Base-by-base conservation (phyloP, 2,797 vertebrate species). In the Acomys russatus region DNA sequence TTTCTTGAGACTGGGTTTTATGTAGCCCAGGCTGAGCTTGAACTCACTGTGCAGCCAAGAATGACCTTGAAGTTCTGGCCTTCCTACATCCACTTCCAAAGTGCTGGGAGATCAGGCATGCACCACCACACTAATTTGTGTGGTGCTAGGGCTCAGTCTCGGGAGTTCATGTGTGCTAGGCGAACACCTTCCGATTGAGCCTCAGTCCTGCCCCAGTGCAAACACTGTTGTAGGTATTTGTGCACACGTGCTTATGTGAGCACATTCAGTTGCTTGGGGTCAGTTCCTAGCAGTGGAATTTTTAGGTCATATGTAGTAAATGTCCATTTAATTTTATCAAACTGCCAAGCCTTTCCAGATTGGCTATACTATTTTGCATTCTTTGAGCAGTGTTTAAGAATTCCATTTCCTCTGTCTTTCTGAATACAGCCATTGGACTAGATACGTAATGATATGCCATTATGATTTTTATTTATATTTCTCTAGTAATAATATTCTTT, bases 401-500 rank as follows among this genome's bases (percentile, higher is more conserved):
- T 74, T 80, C 56, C 15, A 33, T 91, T 56, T 94, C 33, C 85
- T 59, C 38, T 66, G 63, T 85, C 30, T 90, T 90, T 82, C 73
- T 61, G 80, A 70, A 70, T 78, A 51, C 79, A 64, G 64, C 54
- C 12, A n/a, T 63, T 33, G 44, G 44, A 79, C 33, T 73, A 22
- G 20, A 44, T 56, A 30, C 68, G 12, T 51, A 70, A 68, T 84
- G 7, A 8, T 33, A 12, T 71, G 23, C 54, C 23, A 79, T 25
- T 85, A 30, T 70, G 63, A 51, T 25, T 94, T 94, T 85, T 23
- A 71, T 54, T 91, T 86, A 14, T 78, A 38, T 70, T 61, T 94
- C 63, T 90, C 64, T 78, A 94, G 70, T 90, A 49, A 38, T 90
- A 35, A 71, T 12, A 63, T 90, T 85, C 22, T 61, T 90, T 90